These are phyloP conservation scores for Amiota minor DNA, from an alignment of 2,888 invertebrate genomes.

Conservation along the genomic window DNA sequence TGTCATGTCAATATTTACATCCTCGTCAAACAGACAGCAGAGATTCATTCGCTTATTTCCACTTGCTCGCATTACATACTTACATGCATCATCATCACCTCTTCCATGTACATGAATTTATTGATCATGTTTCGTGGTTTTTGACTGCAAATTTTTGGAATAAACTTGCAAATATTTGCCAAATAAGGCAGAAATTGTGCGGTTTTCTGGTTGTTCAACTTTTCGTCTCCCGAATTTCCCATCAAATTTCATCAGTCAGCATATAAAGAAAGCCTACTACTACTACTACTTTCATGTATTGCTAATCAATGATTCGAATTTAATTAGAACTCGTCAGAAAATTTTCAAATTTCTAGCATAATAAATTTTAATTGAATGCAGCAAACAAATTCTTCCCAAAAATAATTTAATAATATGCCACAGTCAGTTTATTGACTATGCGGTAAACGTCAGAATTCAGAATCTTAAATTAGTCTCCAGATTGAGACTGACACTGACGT, in stretches of 20 bases:
- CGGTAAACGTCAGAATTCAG: background rate
- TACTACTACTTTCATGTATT: background rate
- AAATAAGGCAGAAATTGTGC: constrained; percentile 46
- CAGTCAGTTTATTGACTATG: background rate
- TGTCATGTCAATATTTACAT: constrained; percentile 66
- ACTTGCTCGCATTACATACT: background rate
- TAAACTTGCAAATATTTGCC: constrained; percentile 61
- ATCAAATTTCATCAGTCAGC: no score
- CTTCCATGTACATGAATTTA: background rate
- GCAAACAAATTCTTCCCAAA: background rate
- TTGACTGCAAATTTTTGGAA: constrained; percentile 56
- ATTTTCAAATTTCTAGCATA: background rate
- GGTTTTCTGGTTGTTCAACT: constrained; percentile 11
- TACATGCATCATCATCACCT: background rate
- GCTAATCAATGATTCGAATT: constrained; percentile 26
- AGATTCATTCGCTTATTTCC: constrained; percentile 41
- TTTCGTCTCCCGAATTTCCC: background rate
- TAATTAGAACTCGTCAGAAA: constrained; percentile 12
- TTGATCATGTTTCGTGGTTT: constrained; percentile 54
- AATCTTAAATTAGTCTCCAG: background rate
- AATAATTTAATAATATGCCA: constrained; percentile 1
- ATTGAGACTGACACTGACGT: no score
- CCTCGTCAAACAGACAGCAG: constrained; percentile 45
- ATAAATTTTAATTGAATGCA: constrained; percentile 16
- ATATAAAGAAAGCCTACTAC: background rate